These are phyloP conservation scores for Rhinolophus ferrumequinum DNA, from an alignment of 2,113 vertebrate species.

Conservation along the genomic window DNA sequence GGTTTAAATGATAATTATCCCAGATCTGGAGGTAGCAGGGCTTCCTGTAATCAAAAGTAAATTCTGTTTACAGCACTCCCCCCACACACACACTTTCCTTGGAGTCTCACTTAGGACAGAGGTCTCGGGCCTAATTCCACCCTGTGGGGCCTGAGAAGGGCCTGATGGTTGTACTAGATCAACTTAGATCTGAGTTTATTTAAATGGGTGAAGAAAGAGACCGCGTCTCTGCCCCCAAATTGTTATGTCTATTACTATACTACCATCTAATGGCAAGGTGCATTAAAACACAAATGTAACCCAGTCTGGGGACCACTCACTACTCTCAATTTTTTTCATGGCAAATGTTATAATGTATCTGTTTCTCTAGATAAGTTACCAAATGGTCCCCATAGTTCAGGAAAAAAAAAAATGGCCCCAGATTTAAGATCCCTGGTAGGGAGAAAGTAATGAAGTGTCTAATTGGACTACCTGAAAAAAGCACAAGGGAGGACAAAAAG, in stretches of 20 bases:
- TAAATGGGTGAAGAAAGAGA: background rate
- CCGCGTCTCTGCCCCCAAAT: background rate
- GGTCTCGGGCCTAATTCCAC: background rate
- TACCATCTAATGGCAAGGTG: slow-evolving; percentile 71
- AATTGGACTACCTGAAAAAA: background rate
- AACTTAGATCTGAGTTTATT: background rate
- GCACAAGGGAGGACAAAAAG: background rate
- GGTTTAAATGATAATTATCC: background rate
- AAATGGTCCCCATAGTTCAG: background rate
- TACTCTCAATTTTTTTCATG: background rate
- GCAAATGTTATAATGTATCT: background rate
- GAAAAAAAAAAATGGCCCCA: background rate
- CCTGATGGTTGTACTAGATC: background rate
- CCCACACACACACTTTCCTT: background rate
- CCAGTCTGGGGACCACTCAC: background rate
- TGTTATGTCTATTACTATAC: slow-evolving; percentile 49
- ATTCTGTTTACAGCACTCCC: background rate
- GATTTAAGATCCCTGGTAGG: background rate
- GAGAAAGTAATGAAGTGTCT: slow-evolving; percentile 9
- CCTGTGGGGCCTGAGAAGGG: background rate
- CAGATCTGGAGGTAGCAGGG: background rate
- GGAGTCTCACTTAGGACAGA: background rate
- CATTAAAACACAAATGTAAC: slow-evolving; percentile 42
- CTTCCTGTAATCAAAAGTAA: background rate
- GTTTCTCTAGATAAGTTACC: background rate